Base-by-base conservation (phyloP, 1,140 invertebrate species). In the Meteorus sp. region DNA sequence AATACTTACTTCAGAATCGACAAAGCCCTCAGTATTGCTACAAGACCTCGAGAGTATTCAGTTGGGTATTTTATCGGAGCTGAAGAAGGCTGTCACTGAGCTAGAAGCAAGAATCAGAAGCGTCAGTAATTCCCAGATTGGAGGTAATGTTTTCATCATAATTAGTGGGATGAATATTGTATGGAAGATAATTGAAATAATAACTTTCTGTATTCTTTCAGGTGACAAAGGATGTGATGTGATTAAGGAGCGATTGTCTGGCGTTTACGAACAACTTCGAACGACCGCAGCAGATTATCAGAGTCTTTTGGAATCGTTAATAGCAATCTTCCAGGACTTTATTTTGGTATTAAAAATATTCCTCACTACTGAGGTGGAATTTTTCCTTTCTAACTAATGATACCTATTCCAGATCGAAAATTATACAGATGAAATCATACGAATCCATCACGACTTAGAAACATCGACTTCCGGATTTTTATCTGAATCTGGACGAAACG, bases 241-340 rank as follows among this genome's bases (percentile, higher is more conserved):
- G 73, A 84, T 87, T 47, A 81, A 81, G 57, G 84, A 78, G 58
- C 86, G 84, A 71, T 79, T 90, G 22, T 78, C 80, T 56, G 85
- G 88, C 72, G 83, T 88, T 59, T 85, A 86, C 66, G 85, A 87
- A 66, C 82, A 86, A 61, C 74, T 93, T 23, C 83, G 86, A 61
- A 82, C 84, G 25, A 85, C 89, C 39, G 81, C 88, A 27, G 84
- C 85, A 7, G 86, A 93, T 60, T 94, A 92, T 71, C 85, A 89
- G 69, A 84, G 84, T 17, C 74, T 94, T 13, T 66, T 92, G 23
- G 86, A 91, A 67, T 88, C 88, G 76, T 78, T 92, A 33, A 84
- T 88, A 39, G 81, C 82, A 7, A 87, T 89, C 72, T 90, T 89
- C 74, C 84, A 84, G 61, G 85, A 85, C 66, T 73, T 91, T 52